Percentiles rank a stretch among this genome's conserved stretches.
Evolutionary conservation across 2,888 invertebrate species (phyloP).

Genomic region (Drosophila prolongata): DNA sequence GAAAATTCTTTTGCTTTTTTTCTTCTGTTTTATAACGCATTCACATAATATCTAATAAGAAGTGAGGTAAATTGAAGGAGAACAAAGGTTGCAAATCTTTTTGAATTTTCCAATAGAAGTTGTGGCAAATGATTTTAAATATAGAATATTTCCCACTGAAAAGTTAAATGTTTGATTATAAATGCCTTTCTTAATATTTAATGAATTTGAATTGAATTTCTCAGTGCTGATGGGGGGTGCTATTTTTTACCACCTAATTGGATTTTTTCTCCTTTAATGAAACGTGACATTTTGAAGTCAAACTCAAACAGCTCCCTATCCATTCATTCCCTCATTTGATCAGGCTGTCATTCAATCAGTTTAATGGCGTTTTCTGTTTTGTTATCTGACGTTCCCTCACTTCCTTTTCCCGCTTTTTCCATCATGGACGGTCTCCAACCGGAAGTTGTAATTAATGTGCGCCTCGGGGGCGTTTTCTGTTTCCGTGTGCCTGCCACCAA

Average conservation of each 20-base stretch:
- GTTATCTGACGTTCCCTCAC: constrained; percentile 32
- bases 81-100: too few relatives aligned
- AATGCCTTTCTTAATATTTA: neutral
- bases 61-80: too few relatives aligned
- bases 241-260: constrained; percentile 19
- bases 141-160: neutral
- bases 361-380: constrained; percentile 49
- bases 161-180: neutral
- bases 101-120: too few relatives aligned
- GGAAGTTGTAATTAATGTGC: constrained; percentile 79
- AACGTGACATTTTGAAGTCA: constrained; percentile 72
- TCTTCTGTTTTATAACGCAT: too few relatives aligned
- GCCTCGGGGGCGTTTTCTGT: constrained; percentile 71
- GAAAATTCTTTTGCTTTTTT: too few relatives aligned
- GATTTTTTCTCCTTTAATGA: constrained; percentile 21
- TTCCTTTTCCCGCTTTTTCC: constrained; percentile 30
- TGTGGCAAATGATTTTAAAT: too few relatives aligned
- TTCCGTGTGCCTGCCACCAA: constrained; percentile 47
- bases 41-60: too few relatives aligned
- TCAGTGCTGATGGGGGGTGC: neutral
- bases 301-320: constrained; percentile 44
- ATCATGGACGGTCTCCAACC: constrained; percentile 49
- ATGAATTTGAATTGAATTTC: neutral
- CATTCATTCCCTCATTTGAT: constrained; percentile 51
- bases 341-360: constrained; percentile 71